These are phyloP conservation scores for Cydia amplana DNA, from an alignment of 1,140 invertebrate species.

Conservation along the genomic window DNA sequence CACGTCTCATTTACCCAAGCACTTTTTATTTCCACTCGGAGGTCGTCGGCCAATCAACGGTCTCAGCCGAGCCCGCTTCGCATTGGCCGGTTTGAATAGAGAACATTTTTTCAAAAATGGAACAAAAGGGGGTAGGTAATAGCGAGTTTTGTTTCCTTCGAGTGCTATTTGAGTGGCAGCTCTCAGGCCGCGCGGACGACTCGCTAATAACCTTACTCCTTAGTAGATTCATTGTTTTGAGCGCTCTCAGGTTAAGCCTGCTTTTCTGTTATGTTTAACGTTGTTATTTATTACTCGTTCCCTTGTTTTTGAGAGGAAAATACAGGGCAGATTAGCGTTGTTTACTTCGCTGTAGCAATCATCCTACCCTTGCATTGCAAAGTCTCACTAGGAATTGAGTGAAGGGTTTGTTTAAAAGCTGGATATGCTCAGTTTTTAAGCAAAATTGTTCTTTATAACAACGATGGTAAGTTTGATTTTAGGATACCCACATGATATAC, in stretches of 20 bases:
- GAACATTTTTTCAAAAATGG: constrained; percentile 69
- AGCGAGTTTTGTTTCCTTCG: constrained; percentile 76
- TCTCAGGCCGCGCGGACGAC: constrained; percentile 63
- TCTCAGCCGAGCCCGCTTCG: constrained; percentile 64
- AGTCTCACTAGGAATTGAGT: constrained; percentile 54
- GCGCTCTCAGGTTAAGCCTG: constrained; percentile 64
- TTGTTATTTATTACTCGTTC: constrained; percentile 71
- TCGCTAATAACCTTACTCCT: constrained; percentile 65
- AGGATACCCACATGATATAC: neutral
- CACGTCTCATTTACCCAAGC: constrained; percentile 71
- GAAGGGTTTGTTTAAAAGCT: constrained; percentile 46
- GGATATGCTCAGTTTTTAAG: neutral
- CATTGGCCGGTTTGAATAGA: constrained; percentile 77
- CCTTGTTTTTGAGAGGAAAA: constrained; percentile 57
- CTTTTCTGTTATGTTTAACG: constrained; percentile 71
- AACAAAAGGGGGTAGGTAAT: constrained; percentile 78
- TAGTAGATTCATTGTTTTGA: constrained; percentile 64
- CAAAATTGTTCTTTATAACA: neutral
- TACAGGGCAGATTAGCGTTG: constrained; percentile 65
- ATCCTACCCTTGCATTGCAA: constrained; percentile 46
- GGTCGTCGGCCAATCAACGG: constrained; percentile 78
- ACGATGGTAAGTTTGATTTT: neutral
- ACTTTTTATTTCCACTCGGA: constrained; percentile 77
- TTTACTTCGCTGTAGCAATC: constrained; percentile 60
- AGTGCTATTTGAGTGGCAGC: constrained; percentile 71